Evolutionary conservation across 2,113 vertebrate species (phyloP).

Genomic region (Numida meleagris): DNA sequence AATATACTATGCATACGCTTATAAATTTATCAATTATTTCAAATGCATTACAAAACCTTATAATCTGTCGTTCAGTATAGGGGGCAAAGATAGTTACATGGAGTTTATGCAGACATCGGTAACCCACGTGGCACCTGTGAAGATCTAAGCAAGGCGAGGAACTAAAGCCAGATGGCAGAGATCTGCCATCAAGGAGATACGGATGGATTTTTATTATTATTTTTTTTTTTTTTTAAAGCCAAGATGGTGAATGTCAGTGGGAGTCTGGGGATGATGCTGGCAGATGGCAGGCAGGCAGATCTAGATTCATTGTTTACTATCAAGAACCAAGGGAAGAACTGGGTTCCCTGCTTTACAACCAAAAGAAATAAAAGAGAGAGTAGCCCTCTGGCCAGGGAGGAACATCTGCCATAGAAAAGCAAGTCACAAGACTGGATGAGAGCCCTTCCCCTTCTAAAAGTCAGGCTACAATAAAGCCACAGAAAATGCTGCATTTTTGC

Average conservation of each 20-base stretch:
- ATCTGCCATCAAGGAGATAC: not conserved
- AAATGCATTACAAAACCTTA: not conserved
- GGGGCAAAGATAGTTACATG: not conserved
- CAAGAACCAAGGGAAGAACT: not conserved
- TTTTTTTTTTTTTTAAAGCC: not conserved
- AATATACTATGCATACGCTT: not conserved
- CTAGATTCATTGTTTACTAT: not conserved
- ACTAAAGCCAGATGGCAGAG: not conserved
- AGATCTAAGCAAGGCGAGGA: not conserved
- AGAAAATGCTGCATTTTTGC: not conserved
- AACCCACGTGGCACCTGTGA: not conserved
- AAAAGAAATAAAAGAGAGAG: not conserved
- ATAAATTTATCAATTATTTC: not conserved
- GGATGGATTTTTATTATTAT: not conserved
- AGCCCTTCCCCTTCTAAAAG: not conserved
- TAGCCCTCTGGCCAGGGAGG: not conserved
- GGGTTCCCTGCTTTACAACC: not conserved
- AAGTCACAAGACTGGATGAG: not conserved
- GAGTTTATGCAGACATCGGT: not conserved
- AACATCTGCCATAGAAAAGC: not conserved
- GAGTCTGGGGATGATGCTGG: not conserved
- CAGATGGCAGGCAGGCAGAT: not conserved
- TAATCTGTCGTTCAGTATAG: not conserved
- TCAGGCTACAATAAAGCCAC: not conserved
- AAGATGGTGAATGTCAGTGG: not conserved